Base-by-base conservation (phyloP, 2,113 vertebrate genomes). In the Paramisgurnus dabryanus region DNA sequence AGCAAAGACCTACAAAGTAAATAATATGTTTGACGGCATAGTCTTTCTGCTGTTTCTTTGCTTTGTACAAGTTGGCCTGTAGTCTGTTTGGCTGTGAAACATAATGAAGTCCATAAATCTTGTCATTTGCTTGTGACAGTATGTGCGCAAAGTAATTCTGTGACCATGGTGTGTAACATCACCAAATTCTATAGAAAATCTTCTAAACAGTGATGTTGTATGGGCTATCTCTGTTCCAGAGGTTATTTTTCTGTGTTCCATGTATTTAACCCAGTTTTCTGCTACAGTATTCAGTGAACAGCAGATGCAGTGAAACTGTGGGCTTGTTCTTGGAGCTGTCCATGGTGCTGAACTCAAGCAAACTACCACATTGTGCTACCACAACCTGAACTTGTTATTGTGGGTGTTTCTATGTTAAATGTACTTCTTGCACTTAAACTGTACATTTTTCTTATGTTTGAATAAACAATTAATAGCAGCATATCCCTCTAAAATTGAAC, bases 51-150 rank as follows among this genome's bases (percentile, higher is more conserved):
- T 57, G 17, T 57, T 34, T n/a, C 39, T 65, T 15, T 55, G 18
- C 49, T 11, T 47, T 71, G 34, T 6, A 67, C 27, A 81, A 49
- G 61, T 67, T 68, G 18, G 64, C 43, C 60, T 77, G 13, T 77
- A 75, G 63, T 55, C 55, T 74, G 43, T 73, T 69, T 84, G 77
- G 65, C 57, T 78, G 64, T 69, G 60, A 68, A 79, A 81, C 65
- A 41, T 79, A 85, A 80, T 81, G 47, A 83, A 76, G 83, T 67
- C 71, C 64, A 80, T 83, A 81, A 77, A 80, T 83, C 76, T 53
- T 75, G 69, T 78, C 53, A 76, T 82, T 83, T 83, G 73, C 27
- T 64, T 34, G 60, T 81, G 81, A 81, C 45, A 79, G 68, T 78
- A 72, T 41, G 61, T 58, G 66, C 67, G 18, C 34, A 80, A 68